Base-by-base conservation (phyloP, 2,113 vertebrate species). In the Silurus glanis region DNA sequence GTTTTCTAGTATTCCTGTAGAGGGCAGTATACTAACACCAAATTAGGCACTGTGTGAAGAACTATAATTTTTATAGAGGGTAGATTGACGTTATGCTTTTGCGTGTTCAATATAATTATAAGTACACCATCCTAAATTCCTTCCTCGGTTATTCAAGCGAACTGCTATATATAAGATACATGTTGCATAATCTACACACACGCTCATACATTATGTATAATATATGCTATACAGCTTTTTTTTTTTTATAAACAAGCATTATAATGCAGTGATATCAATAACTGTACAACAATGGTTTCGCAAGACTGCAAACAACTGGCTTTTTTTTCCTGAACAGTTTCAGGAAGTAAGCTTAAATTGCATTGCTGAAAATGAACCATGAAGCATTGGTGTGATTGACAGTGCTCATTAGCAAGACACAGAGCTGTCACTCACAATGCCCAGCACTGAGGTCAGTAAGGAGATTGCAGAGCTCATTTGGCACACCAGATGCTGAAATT, bases 401-500 rank as follows among this genome's bases (percentile, higher is more conserved):
- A 72, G 23, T n/a, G 67, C 56, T 84, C 53, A 84, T 84, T 84
- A 84, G 37, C 19, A 74, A 59, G 74, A 85, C 19, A 28, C 21
- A 72, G 6, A 72, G 28, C 56, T 80, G 80, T 80, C 88, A 87
- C 10, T 89, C 86, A 86, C 55, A 72, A 25, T 72, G 61, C 51
- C 23, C 83, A 71, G n/a, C 71, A 81, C 78, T 64, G 56, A 45
- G 12, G 82, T 28, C 61, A 69, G 86, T 66, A 61, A 67, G 58
- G 25, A 67, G 81, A 83, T 55, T 67, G 19, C 9, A 59, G 64
- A 59, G 64, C 53, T 64, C 49, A 55, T 87, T 58, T 62, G 72
- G 59, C 37, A 56, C 55, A 28, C 61, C 28, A 66, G 81, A 72
- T 66, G 86, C 80, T 87, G 80, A 87, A 49, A 58, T 28, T 37